Base-by-base conservation (phyloP, 2,113 vertebrate genomes). In the Anser cygnoides region DNA sequence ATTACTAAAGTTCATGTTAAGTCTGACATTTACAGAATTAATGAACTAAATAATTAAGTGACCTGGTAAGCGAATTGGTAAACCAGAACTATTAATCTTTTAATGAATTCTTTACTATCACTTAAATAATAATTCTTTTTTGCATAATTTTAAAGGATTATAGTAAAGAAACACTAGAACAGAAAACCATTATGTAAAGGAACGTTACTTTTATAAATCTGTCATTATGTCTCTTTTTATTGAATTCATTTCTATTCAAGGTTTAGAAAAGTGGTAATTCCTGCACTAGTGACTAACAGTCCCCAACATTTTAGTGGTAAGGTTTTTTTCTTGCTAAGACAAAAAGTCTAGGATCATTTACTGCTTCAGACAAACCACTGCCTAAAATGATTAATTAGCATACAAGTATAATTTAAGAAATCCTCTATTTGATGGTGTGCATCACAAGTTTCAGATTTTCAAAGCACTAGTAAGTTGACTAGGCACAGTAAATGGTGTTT, bases 21-120 rank as follows among this genome's bases (percentile, higher is more conserved):
- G 96, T 93, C 91, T 98, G 98, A 98, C 97, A 98, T 98, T 98
- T 98, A 97, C 88, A 98, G 97, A 97, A 98, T 98, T 98, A 98
- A 98, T 98, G 97, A 98, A 97, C 97, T 98, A 98, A 98, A 98
- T 98, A 98, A 98, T 98, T 98, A 98, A 98, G 97, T 98, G 98
- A 97, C 97, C 97, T 98, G 96, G 92, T 97, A 98, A 98, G 97
- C 3, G 91, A 98, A 98, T 97, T 98, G 97, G 97, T 98, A 98
- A 98, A 98, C 98, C 97, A 98, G 95, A 98, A 97, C 96, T 97
- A 98, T 98, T 98, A 98, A 98, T 98, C 96, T 98, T 97, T 96
- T 97, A 97, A 98, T 98, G 95, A 98, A 98, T 97, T 98, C 95
- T 98, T 97, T 98, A 97, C 96, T 98, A 97, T 96, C 96, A 98